phyloP scores from a whole-genome alignment of 2,113 vertebrate species.

The Dendrocopos noguchii region DNA sequence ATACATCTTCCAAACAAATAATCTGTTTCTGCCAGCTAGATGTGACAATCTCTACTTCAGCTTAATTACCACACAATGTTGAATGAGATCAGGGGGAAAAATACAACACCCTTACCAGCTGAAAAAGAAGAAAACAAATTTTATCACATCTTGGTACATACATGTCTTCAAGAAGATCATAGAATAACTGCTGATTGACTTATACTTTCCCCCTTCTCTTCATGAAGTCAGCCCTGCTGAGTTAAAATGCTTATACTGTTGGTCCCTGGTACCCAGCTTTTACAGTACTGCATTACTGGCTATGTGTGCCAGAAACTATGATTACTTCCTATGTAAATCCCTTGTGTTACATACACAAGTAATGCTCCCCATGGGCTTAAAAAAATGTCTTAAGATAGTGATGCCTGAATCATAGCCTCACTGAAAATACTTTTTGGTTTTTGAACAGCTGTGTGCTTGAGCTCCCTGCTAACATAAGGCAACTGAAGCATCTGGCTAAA shows the following conservation, averaged over 20 bases:
- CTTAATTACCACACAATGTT: constrained; percentile 72
- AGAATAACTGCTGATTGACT: background rate
- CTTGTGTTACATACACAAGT: background rate
- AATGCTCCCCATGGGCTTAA: background rate
- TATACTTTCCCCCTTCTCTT: background rate
- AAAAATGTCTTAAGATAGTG: constrained; percentile 13
- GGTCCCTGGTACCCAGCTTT: background rate
- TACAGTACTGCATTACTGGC: background rate
- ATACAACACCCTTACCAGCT: background rate
- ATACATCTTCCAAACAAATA: constrained; percentile 75
- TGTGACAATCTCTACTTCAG: constrained; percentile 73
- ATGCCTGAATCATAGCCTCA: background rate
- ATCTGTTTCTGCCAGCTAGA: constrained; percentile 77
- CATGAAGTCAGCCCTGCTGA: background rate
- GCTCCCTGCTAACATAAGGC: constrained; percentile 1
- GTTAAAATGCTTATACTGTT: background rate
- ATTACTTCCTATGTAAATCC: background rate
- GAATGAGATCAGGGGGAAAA: constrained; percentile 28
- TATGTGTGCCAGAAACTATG: background rate
- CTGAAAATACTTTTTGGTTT: constrained; percentile 32
- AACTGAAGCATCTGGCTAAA: constrained; percentile 26
- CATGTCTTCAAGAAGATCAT: background rate
- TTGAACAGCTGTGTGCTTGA: constrained; percentile 43
- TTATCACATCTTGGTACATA: background rate
- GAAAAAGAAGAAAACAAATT: background rate